Percentiles rank a stretch among this genome's conserved stretches.
phyloP scores from a whole-genome alignment of 2,888 invertebrate genomes.

The Nephrocerus scutellatus region DNA sequence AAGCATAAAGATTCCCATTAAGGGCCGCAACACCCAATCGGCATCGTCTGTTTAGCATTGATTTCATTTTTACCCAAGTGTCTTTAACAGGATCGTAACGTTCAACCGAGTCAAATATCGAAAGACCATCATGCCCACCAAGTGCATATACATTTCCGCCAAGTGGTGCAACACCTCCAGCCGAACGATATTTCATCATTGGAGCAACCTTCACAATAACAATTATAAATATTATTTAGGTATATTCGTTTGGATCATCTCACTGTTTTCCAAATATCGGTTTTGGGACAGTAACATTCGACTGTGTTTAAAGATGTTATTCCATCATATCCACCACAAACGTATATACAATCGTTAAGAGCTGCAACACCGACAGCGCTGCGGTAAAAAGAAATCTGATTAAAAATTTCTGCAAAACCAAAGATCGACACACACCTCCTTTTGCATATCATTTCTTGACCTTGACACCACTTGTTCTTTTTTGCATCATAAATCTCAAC shows the following conservation, averaged over 20 bases:
- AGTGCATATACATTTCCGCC: constrained; percentile 68
- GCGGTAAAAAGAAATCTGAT: too few species aligned
- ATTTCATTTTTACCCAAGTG: constrained; percentile 65
- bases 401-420: too few species aligned
- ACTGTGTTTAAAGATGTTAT: constrained; percentile 74
- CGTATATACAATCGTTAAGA: constrained; percentile 71
- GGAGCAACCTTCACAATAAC: constrained; percentile 38
- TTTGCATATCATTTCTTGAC: constrained; percentile 73
- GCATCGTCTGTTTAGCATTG: constrained; percentile 76
- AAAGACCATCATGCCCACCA: constrained; percentile 82
- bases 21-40: constrained; percentile 75
- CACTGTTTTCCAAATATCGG: constrained; percentile 66
- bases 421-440: constrained; percentile 62
- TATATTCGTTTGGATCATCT: too few species aligned
- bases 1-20: constrained; percentile 74
- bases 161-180: constrained; percentile 63
- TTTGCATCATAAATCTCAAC: constrained; percentile 78
- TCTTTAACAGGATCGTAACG: constrained; percentile 68
- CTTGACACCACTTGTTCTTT: constrained; percentile 65
- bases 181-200: constrained; percentile 53
- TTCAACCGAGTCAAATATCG: constrained; percentile 82
- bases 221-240: neutral
- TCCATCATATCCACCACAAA: constrained; percentile 81
- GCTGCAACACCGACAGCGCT: constrained; percentile 77
- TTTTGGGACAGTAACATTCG: constrained; percentile 68